phyloP scores from a whole-genome alignment of 2,113 vertebrate species.

The Tetraodon nigroviridis region DNA sequence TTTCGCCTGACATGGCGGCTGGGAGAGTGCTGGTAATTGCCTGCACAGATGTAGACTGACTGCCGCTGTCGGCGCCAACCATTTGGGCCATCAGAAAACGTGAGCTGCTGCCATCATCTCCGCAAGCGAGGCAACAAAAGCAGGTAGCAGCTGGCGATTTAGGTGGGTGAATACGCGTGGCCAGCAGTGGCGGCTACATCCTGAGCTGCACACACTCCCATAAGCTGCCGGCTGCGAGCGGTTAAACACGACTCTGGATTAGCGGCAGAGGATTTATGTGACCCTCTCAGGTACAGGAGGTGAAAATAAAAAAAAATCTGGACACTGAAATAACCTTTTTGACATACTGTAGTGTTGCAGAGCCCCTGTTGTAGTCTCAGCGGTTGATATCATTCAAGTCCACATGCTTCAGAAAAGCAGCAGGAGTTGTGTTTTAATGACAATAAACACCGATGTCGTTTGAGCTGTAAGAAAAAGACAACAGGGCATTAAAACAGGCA shows the following conservation, averaged over 20 bases:
- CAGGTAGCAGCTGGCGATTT: slow-evolving; percentile 18
- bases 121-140: slow-evolving; percentile 3
- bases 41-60: slow-evolving; percentile 17
- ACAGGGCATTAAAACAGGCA: slow-evolving; percentile 49
- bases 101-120: slow-evolving; percentile 4
- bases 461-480: slow-evolving; percentile 18
- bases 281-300: neutral
- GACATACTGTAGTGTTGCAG: slow-evolving; percentile 15
- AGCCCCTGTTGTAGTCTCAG: neutral
- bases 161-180: slow-evolving; percentile 31
- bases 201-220: slow-evolving; percentile 24
- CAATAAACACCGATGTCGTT: neutral
- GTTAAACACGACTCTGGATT: slow-evolving; percentile 17
- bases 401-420: neutral
- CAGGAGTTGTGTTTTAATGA: neutral
- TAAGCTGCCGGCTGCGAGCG: slow-evolving; percentile 13
- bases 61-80: slow-evolving; percentile 2
- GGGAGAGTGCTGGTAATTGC: slow-evolving; percentile 30
- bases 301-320: slow-evolving; percentile 7
- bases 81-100: slow-evolving; percentile 13
- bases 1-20: slow-evolving; percentile 11
- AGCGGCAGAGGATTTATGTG: slow-evolving; percentile 7
- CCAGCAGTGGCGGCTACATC: slow-evolving; percentile 26
- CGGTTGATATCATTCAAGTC: slow-evolving; percentile 9
- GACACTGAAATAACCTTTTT: slow-evolving; percentile 18